phyloP scores from a whole-genome alignment of 1,140 invertebrate species.

The Amyelois transitella region DNA sequence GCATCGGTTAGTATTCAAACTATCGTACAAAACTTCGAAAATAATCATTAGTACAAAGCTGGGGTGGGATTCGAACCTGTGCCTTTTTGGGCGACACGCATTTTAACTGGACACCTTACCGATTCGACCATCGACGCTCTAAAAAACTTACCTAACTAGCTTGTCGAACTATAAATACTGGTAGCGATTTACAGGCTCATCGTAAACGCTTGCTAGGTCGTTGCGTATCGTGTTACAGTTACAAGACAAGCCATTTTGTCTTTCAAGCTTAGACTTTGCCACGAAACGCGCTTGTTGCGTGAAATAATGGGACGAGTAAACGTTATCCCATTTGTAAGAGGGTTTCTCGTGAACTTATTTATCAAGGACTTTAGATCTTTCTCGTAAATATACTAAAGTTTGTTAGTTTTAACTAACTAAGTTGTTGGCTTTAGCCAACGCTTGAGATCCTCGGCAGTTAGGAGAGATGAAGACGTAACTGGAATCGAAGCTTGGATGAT shows the following conservation, averaged over 20 bases:
- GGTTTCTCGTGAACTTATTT: not conserved
- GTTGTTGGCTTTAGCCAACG: no score
- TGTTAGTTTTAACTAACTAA: no score
- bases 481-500: no score
- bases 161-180: slow-evolving; percentile 46
- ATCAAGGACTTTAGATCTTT: not conserved
- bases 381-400: not conserved
- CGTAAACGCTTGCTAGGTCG: slow-evolving; percentile 24
- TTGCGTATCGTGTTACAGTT: slow-evolving; percentile 32
- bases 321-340: not conserved
- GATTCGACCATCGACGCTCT: no score
- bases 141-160: not conserved
- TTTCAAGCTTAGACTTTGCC: not conserved
- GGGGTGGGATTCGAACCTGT: no score
- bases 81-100: no score
- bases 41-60: no score
- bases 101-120: no score
- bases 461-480: no score
- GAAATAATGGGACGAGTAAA: not conserved
- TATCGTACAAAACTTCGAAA: no score
- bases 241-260: slow-evolving; percentile 8
- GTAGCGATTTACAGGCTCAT: slow-evolving; percentile 40
- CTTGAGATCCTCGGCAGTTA: no score
- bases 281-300: not conserved
- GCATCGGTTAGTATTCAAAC: not conserved